These are phyloP conservation scores for Sterna hirundo DNA, from an alignment of 2,113 vertebrate genomes.

Conservation along the genomic window DNA sequence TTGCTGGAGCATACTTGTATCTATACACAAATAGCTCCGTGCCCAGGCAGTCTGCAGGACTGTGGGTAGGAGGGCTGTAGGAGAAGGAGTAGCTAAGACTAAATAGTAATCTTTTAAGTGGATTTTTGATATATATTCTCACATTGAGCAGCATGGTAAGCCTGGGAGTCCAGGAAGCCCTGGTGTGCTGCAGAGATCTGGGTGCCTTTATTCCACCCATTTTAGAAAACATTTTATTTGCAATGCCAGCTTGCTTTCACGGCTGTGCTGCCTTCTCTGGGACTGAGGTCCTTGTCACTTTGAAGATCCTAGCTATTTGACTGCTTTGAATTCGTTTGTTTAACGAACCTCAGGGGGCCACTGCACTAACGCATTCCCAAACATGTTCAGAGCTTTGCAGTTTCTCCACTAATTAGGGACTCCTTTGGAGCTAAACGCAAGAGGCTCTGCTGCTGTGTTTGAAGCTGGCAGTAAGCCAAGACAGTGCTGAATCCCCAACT, in stretches of 20 bases:
- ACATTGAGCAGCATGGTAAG: neutral
- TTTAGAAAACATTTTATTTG: neutral
- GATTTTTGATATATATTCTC: neutral
- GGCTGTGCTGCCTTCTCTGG: neutral
- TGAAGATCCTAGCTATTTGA: slow-evolving; percentile 28
- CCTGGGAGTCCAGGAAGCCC: neutral
- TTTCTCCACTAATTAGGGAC: slow-evolving; percentile 49
- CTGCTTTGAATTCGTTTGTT: slow-evolving; percentile 20
- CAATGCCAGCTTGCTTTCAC: neutral
- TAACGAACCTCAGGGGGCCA: slow-evolving; percentile 43
- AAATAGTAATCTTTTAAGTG: neutral
- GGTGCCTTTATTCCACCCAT: neutral
- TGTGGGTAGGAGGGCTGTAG: neutral
- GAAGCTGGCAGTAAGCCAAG: neutral
- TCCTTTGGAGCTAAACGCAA: slow-evolving; percentile 21
- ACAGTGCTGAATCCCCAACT: neutral
- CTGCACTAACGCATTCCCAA: neutral
- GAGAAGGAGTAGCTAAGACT: neutral
- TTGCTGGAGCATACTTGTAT: neutral
- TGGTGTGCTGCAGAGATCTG: neutral
- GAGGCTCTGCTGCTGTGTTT: neutral
- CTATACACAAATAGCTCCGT: neutral
- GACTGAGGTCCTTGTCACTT: neutral
- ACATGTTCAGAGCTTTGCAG: slow-evolving; percentile 10
- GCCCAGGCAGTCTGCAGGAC: neutral